Conservation (phyloP, 92 coral and sea anemone species). For the Chrysogorgia sp. region DNA sequence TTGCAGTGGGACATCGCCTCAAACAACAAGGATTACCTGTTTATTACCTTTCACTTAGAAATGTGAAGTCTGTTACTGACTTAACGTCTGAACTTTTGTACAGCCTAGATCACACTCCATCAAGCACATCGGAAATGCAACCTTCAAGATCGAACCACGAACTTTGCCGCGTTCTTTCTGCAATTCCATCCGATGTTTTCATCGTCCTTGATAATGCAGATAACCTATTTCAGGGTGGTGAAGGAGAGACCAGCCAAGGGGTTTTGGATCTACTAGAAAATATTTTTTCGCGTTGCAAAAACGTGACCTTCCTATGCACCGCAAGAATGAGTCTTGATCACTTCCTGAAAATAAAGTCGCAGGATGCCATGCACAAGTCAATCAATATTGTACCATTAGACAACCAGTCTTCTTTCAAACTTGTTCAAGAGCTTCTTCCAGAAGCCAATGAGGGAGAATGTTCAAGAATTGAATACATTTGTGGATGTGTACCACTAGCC, state of each 20-base stretch:
- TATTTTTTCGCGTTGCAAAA: conserved; percentile 3
- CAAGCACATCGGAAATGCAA: too few species aligned
- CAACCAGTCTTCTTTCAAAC: not conserved
- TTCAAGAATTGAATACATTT: not conserved
- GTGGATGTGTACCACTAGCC: conserved; percentile 39
- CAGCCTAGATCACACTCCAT: not conserved
- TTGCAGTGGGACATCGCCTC: too few species aligned
- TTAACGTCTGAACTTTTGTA: conserved; percentile 11
- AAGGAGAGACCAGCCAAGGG: conserved; percentile 23
- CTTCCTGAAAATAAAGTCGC: conserved; percentile 13
- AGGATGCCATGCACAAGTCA: too few species aligned
- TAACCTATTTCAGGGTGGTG: too few species aligned
- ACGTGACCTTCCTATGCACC: conserved; percentile 18
- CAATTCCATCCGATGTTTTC: not conserved
- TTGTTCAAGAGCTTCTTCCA: conserved; percentile 7
- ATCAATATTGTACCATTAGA: conserved; percentile 38
- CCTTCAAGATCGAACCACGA: conserved; percentile 7
- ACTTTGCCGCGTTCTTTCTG: not conserved
- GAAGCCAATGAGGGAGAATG: not conserved
- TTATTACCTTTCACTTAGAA: conserved; percentile 12
- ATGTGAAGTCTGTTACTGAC: conserved; percentile 19
- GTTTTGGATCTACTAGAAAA: conserved; percentile 7
- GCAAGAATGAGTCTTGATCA: conserved; percentile 32
- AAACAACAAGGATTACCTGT: conserved; percentile 24
- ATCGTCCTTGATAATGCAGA: too few species aligned